Base-by-base conservation (phyloP, 2,888 invertebrate genomes). In the Camptogramma bilineatum region DNA sequence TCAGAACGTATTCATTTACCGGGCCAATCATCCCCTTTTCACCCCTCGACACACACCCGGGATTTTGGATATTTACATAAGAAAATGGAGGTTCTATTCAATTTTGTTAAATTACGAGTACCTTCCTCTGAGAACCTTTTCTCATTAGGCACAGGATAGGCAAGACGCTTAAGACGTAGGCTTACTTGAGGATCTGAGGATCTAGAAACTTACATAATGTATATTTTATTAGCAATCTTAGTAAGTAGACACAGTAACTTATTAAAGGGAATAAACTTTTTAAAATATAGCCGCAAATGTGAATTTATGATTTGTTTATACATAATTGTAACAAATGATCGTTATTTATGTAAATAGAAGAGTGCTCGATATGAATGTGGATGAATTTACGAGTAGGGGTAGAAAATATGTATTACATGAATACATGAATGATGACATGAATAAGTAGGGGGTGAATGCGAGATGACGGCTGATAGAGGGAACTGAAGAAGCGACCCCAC, bases 1-100 rank as follows among this genome's bases (percentile, higher is more conserved):
- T 51, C 34, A 47, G 24, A 31, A 64, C 19, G 59, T 54, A 39
- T 54, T 53, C 24, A 57, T 59, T 64, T 48, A 56, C 60, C 48
- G 44, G 18, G 44, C 56, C 52, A 52, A 60, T 57, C 21, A 42
- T 47, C 51, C 31, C 19, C 34, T 28, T 39, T 19, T 21, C 42
- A n/a, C 44, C 54, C 46, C 44, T 44, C 31, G n/a, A 34, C n/a
- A 55, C 44, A 46, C 39, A 52, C 50, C 56, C 57, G 52, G 53
- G 18, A 66, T 62, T 55, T 54, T 46, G 59, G 39, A 62, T 70
- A 71, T 73, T 70, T 69, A 69, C 71, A 72, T 69, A 73, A 69
- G 64, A 62, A 67, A 63, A 68, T 61, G 44, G 54, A 62, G 69
- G 60, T 66, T 61, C 52, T 62, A 50, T 67, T 68, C 58, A 58